Conservation (phyloP, 2,113 vertebrate genomes). For the Charadrius vociferus region DNA sequence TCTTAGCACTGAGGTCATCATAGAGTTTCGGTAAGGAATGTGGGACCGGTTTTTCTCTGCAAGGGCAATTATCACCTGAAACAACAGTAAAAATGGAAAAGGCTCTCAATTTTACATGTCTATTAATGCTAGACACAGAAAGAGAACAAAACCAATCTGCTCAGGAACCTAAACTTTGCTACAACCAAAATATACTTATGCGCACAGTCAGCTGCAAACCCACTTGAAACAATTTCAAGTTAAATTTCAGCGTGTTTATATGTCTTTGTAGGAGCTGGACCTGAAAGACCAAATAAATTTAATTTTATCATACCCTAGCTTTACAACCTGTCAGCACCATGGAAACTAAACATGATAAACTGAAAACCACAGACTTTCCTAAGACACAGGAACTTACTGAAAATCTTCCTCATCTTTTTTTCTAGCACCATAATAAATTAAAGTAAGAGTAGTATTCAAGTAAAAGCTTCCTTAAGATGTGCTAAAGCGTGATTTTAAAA, state of each 20-base stretch:
- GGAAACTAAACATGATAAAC: background rate
- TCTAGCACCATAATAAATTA: background rate
- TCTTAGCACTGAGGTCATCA: slow-evolving; percentile 96
- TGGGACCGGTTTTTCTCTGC: slow-evolving; percentile 92
- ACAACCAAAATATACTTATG: rapidly evolving
- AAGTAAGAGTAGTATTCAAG: background rate
- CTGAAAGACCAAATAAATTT: background rate
- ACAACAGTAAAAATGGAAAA: background rate
- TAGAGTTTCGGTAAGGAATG: slow-evolving; percentile 95
- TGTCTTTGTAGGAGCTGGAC: background rate
- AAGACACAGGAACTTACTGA: background rate
- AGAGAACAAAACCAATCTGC: background rate
- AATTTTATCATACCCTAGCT: background rate
- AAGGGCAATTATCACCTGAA: slow-evolving; percentile 94
- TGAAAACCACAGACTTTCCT: background rate
- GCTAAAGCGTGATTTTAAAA: background rate
- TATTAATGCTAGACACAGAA: background rate
- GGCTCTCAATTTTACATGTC: background rate
- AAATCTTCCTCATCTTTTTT: background rate
- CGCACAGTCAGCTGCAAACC: background rate
- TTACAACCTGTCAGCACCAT: background rate
- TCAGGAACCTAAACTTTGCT: background rate
- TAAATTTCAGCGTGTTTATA: background rate
- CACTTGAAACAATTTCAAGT: background rate
- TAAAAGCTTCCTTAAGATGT: background rate